These are phyloP conservation scores for Gopherus flavomarginatus DNA, from an alignment of 2,113 vertebrate species.

Conservation along the genomic window DNA sequence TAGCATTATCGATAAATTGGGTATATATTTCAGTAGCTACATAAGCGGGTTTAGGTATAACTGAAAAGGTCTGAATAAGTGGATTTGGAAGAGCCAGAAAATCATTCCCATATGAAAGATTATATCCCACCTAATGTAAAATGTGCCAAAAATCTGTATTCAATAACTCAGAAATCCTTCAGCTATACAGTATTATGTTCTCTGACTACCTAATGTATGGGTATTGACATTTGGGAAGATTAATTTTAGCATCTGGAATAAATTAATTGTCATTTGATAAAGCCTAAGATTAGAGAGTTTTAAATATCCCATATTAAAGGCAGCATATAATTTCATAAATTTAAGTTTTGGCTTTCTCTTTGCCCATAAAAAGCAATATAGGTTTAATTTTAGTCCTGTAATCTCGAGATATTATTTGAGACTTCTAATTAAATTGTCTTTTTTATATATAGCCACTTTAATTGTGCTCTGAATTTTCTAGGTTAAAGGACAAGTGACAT, in stretches of 20 bases:
- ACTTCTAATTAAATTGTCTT: neutral
- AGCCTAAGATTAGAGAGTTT: neutral
- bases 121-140: neutral
- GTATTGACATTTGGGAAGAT: neutral
- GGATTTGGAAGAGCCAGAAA: neutral
- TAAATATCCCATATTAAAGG: neutral
- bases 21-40: neutral
- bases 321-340: neutral
- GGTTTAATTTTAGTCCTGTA: neutral
- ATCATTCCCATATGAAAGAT: neutral
- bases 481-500: neutral
- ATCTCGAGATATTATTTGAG: slow-evolving; percentile 14
- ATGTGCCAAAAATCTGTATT: neutral
- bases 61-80: neutral
- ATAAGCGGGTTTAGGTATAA: neutral
- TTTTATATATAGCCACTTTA: neutral
- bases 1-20: neutral
- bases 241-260: slow-evolving; percentile 17
- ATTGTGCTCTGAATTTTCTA: neutral
- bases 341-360: neutral
- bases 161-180: neutral
- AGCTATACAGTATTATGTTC: neutral
- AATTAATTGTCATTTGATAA: slow-evolving; percentile 18
- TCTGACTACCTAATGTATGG: neutral
- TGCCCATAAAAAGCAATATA: slow-evolving; percentile 7